Percentiles rank a stretch among this genome's conserved stretches.
phyloP scores from a whole-genome alignment of 2,113 vertebrate genomes.

The Percopsis transmontana region DNA sequence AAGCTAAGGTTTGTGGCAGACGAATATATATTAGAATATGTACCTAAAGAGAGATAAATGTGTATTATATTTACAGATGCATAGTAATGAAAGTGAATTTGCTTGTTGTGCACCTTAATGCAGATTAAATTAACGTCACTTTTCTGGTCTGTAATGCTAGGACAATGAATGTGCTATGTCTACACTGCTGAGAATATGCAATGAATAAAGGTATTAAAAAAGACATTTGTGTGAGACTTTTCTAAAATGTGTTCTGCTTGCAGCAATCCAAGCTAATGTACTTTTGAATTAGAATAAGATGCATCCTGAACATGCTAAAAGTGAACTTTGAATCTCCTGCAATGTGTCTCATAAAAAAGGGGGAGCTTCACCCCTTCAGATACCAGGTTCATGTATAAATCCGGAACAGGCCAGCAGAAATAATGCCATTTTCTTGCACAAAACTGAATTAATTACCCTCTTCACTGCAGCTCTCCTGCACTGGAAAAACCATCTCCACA shows the following conservation, averaged over 20 bases:
- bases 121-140: conserved; percentile 59
- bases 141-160: conserved; percentile 58
- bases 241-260: conserved; percentile 22
- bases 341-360: conserved; percentile 60
- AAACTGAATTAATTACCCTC: not conserved
- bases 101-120: conserved; percentile 72
- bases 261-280: not conserved
- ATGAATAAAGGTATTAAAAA: conserved; percentile 72
- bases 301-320: not conserved
- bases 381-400: conserved; percentile 56
- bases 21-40: conserved; percentile 41
- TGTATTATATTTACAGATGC: conserved; percentile 69
- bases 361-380: conserved; percentile 41
- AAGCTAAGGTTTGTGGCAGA: conserved; percentile 61
- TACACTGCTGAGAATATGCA: conserved; percentile 74
- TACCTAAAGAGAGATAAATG: conserved; percentile 64
- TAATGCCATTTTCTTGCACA: not conserved
- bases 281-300: not conserved
- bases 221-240: conserved; percentile 28
- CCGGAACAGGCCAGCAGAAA: conserved; percentile 22
- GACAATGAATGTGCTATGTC: conserved; percentile 72
- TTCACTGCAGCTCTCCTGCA: not conserved
- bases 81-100: conserved; percentile 52
- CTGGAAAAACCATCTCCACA: not conserved
- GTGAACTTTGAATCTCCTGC: conserved; percentile 35